phyloP scores from a whole-genome alignment of 2,888 invertebrate species.

The Drosophila parthenogenetica region DNA sequence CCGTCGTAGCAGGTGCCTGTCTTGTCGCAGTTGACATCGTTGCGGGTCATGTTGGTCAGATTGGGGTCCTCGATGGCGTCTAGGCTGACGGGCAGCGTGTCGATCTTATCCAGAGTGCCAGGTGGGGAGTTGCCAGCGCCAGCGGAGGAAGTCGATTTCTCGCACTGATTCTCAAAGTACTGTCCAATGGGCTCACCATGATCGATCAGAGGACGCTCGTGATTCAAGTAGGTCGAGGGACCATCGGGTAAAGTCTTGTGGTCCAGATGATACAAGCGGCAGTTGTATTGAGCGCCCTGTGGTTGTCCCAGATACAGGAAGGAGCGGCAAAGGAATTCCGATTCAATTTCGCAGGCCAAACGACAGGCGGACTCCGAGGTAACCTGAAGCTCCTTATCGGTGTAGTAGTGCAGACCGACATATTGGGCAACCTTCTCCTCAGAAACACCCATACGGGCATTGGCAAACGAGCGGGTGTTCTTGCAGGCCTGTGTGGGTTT shows the following conservation, averaged over 20 bases:
- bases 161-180: constrained; percentile 96
- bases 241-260: constrained; percentile 97
- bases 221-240: constrained; percentile 95
- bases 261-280: constrained; percentile 95
- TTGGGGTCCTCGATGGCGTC: constrained; percentile 91
- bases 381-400: constrained; percentile 96
- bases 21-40: constrained; percentile 95
- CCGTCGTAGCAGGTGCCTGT: constrained; percentile 98
- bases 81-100: constrained; percentile 90
- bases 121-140: constrained; percentile 65
- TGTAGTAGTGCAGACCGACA: constrained; percentile 95
- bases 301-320: constrained; percentile 90
- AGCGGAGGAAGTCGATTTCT: constrained; percentile 85
- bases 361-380: constrained; percentile 95
- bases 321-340: constrained; percentile 95
- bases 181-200: constrained; percentile 95
- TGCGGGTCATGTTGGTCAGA: constrained; percentile 90
- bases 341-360: constrained; percentile 95
- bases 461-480: constrained; percentile 91
- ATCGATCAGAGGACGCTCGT: constrained; percentile 95
- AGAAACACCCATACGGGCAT: constrained; percentile 94
- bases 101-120: constrained; percentile 86
- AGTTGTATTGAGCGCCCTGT: constrained; percentile 92
- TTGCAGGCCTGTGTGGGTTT: constrained; percentile 95
- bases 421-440: constrained; percentile 97